Conservation (phyloP, 2,888 invertebrate genomes). For the Sinodicranocentrus sp. region DNA sequence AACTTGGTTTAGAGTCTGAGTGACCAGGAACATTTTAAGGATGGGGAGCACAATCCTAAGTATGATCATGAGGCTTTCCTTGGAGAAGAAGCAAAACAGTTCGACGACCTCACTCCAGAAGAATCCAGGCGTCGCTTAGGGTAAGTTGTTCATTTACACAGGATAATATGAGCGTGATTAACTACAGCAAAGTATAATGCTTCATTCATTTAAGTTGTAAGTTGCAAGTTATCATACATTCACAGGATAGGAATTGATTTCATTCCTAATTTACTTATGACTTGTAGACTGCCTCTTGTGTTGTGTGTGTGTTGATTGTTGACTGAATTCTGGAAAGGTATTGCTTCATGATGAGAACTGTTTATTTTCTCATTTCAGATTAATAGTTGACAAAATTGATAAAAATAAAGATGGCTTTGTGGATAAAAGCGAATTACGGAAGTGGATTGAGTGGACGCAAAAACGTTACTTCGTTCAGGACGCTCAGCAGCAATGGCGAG, state of each 20-base stretch:
- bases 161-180: no score
- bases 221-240: no score
- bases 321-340: no score
- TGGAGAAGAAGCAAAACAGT: conserved; percentile 95
- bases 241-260: no score
- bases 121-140: conserved; percentile 94
- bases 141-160: conserved; percentile 78
- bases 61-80: conserved; percentile 99
- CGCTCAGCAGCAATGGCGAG: conserved; percentile 94
- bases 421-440: conserved; percentile 92
- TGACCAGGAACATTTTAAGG: conserved; percentile 88
- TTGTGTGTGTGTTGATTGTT: no score
- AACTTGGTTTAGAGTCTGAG: conserved; percentile 83
- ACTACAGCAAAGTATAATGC: no score
- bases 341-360: no score
- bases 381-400: conserved; percentile 97
- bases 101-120: conserved; percentile 95
- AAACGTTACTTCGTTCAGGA: conserved; percentile 94
- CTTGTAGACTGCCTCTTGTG: no score
- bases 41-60: conserved; percentile 90
- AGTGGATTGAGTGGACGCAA: conserved; percentile 98
- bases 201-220: no score
- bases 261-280: no score
- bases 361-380: no score
- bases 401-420: conserved; percentile 89